Conservation (phyloP, 1,140 invertebrate species). For the Luehdorfia chinensis region DNA sequence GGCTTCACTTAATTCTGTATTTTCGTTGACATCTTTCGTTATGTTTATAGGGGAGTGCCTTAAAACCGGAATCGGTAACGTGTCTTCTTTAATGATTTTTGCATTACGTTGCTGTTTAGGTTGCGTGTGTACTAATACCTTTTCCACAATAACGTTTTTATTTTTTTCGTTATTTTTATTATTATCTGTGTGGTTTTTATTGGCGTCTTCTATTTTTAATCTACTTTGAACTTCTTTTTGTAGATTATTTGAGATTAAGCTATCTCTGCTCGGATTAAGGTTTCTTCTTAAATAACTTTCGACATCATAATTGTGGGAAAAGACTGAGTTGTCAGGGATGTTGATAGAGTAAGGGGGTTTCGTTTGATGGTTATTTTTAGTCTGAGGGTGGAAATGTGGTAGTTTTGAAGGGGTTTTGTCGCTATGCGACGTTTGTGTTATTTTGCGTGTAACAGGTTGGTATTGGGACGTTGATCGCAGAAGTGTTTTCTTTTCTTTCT, state of each 20-base stretch:
- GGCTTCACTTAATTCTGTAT: constrained; percentile 56
- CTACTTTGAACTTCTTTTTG: not conserved
- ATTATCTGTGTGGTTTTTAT: not conserved
- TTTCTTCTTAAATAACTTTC: constrained; percentile 60
- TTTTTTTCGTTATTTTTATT: constrained; percentile 10
- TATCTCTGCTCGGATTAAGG: constrained; percentile 47
- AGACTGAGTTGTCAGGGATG: constrained; percentile 55
- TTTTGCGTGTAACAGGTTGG: constrained; percentile 17
- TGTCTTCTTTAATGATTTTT: constrained; percentile 29
- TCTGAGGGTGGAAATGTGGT: constrained; percentile 36
- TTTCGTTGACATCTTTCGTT: constrained; percentile 20
- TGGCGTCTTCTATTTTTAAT: constrained; percentile 1
- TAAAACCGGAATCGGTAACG: constrained; percentile 73
- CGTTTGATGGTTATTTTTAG: constrained; percentile 12
- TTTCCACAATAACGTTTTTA: constrained; percentile 29
- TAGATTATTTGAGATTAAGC: constrained; percentile 21
- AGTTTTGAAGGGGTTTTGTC: constrained; percentile 33
- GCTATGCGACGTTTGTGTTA: constrained; percentile 34
- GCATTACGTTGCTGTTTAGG: not conserved
- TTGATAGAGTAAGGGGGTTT: constrained; percentile 52
- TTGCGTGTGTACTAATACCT: constrained; percentile 23
- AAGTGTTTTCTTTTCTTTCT: constrained; percentile 51
- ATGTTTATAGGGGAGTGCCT: constrained; percentile 69
- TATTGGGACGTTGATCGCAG: constrained; percentile 26
- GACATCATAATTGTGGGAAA: constrained; percentile 59